Base-by-base conservation (phyloP, 2,797 vertebrate species). In the Rhinogobio ventralis region DNA sequence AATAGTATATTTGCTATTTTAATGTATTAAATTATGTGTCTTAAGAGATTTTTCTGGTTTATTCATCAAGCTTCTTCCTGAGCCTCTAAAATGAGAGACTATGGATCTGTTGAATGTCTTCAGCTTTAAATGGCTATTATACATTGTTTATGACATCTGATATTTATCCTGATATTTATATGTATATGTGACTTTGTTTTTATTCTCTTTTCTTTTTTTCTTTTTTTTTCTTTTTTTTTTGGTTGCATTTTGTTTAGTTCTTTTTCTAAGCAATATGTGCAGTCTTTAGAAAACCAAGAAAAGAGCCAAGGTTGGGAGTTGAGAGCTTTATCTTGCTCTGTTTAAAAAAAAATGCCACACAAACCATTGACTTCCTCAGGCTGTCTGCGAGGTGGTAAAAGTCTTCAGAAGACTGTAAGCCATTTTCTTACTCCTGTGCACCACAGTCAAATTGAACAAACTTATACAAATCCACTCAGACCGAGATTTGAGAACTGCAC, bases 1-100 rank as follows among this genome's bases (percentile, higher is more conserved):
- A 92, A 93, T 91, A 92, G 90, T 93, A 94, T 91, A 90, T 91
- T 89, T 85, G 85, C 94, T 93, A 93, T 92, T 95, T 96, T 95
- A 90, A 89, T 91, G 92, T 90, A 93, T 87, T 92, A 90, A 91
- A 84, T 82, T 85, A 86, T 60, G 90, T 89, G 88, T 89, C 88
- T 93, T 92, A 93, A 90, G 85, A 89, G 55, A 90, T 92, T 88
- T 92, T 80, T 93, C 90, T 90, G 93, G 42, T 89, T 91, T 82
- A 79, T 85, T 89, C 82, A 83, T 88, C 86, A 57, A 83, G 83
- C 82, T 87, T 87, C 88, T 83, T 90, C 88, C 83, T 73, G 78
- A 90, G 90, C 86, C 91, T 89, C 89, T 82, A 53, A 90, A 93
- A 89, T 87, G 91, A 95, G 89, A 92, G 93, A 87, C 87, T 88